phyloP scores from a whole-genome alignment of 2,888 invertebrate species.

The Protonemura montana region DNA sequence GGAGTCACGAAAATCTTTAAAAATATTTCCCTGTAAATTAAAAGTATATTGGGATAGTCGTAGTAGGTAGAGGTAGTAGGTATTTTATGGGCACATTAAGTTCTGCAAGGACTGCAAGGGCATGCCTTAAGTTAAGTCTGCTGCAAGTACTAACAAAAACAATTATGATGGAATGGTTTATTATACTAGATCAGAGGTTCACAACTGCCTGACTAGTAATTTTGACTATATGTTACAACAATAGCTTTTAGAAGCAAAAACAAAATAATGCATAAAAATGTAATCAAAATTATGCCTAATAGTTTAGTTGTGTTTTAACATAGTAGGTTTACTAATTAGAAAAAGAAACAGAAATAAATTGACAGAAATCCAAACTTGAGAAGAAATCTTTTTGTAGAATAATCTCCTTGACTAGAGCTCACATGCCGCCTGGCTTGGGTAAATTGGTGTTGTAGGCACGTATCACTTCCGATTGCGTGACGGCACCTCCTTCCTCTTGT shows the following conservation, averaged over 20 bases:
- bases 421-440: constrained; percentile 81
- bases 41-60: too few relatives aligned
- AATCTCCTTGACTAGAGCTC: constrained; percentile 49
- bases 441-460: constrained; percentile 94
- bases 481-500: constrained; percentile 97
- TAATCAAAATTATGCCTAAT: not conserved
- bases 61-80: not conserved
- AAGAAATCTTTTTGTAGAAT: not conserved
- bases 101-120: too few relatives aligned
- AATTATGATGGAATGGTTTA: not conserved
- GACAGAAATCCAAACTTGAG: not conserved
- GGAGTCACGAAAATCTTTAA: too few relatives aligned
- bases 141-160: not conserved
- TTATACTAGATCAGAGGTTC: not conserved
- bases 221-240: not conserved
- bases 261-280: not conserved
- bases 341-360: not conserved
- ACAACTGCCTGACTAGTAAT: not conserved
- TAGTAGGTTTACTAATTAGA: not conserved
- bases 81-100: not conserved
- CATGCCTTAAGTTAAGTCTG: too few relatives aligned
- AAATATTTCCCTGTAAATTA: too few relatives aligned
- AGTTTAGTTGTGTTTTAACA: not conserved
- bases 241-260: not conserved
- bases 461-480: constrained; percentile 93